Base-by-base conservation (phyloP, 2,113 vertebrate genomes). In the Macrotus californicus region DNA sequence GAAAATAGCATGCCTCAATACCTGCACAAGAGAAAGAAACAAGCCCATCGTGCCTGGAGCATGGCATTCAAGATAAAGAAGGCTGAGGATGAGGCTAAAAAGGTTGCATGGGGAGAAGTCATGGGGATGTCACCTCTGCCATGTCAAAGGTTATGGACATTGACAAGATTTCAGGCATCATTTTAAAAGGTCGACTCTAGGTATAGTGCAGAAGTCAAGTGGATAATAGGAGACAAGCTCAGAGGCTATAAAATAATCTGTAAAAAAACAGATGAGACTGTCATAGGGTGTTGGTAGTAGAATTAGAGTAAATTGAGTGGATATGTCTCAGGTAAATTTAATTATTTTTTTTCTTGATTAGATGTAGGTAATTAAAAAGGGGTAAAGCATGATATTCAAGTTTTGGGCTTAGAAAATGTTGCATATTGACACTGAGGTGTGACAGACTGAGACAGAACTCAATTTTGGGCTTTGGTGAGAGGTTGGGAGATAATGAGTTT, bases 261-360 rank as follows among this genome's bases (percentile, higher is more conserved):
- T 34, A 7, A 41, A 31, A 79, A 31, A 77, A 26, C 0, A 31
- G 36, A 81, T 48, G 11, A 48, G 36, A 76, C 64, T 82, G 31
- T 22, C 50, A 24, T 4, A 43, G 31, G 2, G 10, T 66, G 7
- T 77, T 77, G 41, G 19, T 7, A 76, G 24, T 48, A 83, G 54
- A 80, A 41, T 72, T 72, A 66, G 21, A 88, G 13, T 43, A 24
- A 66, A 83, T 6, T 77, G 26, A 7, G 9, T 66, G n/a, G 15
- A 36, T 73, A 5, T 31, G 22, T 5, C 5, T 84, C 2, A n/a
- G 52, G 36, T 36, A 84, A 73, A 72, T 43, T 67, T 59, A 77
- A 34, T 61, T 76, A 59, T 50, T 85, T 81, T 52, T 73, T 88
- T 89, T 89, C 89, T 59, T 89, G 54, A 64, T 87, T 31, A 36